Evolutionary conservation across 2,113 vertebrate genomes (phyloP).

Genomic region (Heptranchias perlo): DNA sequence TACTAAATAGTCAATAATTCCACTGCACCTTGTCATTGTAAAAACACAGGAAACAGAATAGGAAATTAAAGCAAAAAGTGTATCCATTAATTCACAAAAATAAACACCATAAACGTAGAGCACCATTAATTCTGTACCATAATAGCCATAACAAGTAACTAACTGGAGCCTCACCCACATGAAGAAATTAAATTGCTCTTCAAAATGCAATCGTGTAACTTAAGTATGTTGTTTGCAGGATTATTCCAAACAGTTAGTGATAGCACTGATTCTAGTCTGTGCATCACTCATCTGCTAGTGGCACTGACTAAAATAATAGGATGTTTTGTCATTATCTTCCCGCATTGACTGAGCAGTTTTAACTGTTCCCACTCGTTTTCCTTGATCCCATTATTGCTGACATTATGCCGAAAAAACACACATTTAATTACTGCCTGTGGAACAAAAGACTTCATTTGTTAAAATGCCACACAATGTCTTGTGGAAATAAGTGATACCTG

Average conservation of each 20-base stretch:
- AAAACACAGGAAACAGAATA: background rate
- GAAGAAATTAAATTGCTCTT: background rate
- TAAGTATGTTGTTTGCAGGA: background rate
- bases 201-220: background rate
- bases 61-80: background rate
- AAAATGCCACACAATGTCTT: background rate
- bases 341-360: background rate
- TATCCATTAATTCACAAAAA: background rate
- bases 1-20: background rate
- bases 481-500: conserved; percentile 47
- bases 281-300: background rate
- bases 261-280: background rate
- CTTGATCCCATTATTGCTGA: background rate
- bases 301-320: background rate
- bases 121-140: background rate
- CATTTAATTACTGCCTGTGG: background rate
- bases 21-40: background rate
- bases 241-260: background rate
- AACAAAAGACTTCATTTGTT: background rate
- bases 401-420: too few species aligned
- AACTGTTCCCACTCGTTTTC: background rate
- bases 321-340: background rate
- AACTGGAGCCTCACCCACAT: background rate
- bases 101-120: background rate
- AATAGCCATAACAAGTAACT: background rate